Base-by-base conservation (phyloP, 2,888 invertebrate genomes). In the Conomelus anceps region DNA sequence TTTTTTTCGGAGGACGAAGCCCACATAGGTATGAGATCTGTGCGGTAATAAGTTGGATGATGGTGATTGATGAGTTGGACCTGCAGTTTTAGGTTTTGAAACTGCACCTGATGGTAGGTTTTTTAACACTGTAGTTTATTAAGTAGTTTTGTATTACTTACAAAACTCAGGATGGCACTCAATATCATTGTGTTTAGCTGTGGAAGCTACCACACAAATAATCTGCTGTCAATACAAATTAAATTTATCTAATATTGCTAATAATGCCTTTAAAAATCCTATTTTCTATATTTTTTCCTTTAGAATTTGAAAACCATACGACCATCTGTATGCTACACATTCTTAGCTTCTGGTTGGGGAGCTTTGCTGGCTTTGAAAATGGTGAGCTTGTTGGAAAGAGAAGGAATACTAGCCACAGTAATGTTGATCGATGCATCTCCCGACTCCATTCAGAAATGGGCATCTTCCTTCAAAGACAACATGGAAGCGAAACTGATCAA, bases 271-370 rank as follows among this genome's bases (percentile, higher is more conserved):
- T 13, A 34, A 34, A 17, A 9, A 9, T 34, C 3, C 1, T 1
- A 34, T 34, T 34, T 34, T 34, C n/a, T n/a, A n/a, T 63, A 1
- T n/a, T 88, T 22, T 23, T 17, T 13, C 13, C 85, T 88, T 9
- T 85, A 88, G 88, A 29, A 24, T 11, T 29, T 88, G 29, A 85
- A 88, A 22, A 29, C 17, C n/a, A 85, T 88, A 17, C 9, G 29
- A 22, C n/a, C 84, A 22, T 22, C 85, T 3, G 29, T 13, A 23
- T 29, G 29, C 20, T 88, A 85, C 26, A 88, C 88, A 22, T 85
- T 88, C 17, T 11, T 88, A 22, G 88, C 85, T 17, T 26, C 34
- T n/a, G 85, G 85, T 13, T 88, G 88, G 88, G 88, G 88, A 17
- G 88, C 85, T 26, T 11, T 85, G 20, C 0, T 88, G 7, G 88